A percentile compares a stretch with the other conserved stretches of the same genome.
Evolutionary conservation across 2,113 vertebrate species (phyloP).

Genomic region (Lophotis ruficrista): DNA sequence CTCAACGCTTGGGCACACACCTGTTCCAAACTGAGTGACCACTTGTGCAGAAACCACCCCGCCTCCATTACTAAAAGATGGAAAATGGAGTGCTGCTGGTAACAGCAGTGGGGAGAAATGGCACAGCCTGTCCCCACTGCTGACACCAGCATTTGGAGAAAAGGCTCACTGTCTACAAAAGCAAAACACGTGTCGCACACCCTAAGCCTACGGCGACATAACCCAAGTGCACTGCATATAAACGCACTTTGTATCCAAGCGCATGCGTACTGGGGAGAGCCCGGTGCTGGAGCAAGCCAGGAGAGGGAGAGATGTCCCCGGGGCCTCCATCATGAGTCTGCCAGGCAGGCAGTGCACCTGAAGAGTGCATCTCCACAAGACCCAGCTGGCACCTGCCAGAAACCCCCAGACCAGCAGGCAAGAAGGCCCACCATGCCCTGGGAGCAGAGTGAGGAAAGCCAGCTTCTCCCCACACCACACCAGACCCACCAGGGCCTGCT

Average conservation of each 20-base stretch:
- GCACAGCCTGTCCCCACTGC: background rate
- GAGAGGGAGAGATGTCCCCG: background rate
- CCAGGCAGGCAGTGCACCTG: rapidly evolving
- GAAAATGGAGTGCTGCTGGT: background rate
- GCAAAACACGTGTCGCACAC: background rate
- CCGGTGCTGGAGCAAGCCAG: background rate
- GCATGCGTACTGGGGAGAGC: rapidly evolving
- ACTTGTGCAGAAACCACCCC: background rate
- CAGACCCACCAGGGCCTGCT: background rate
- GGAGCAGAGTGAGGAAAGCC: background rate
- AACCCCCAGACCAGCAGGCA: rapidly evolving
- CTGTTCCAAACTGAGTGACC: background rate
- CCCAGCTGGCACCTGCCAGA: background rate
- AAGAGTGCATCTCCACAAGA: background rate
- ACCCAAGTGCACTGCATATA: rapidly evolving
- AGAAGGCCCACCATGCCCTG: background rate
- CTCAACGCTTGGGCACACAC: background rate
- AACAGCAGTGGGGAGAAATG: background rate
- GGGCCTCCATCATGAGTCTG: background rate
- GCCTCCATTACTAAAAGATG: background rate
- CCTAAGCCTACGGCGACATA: rapidly evolving
- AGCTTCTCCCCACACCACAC: background rate
- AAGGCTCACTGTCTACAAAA: background rate
- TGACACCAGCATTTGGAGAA: background rate
- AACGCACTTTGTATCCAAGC: rapidly evolving